Evolutionary conservation across 2,888 invertebrate species (phyloP), one percentile per base, ranked within the genome.

Genomic region (Lithosia quadra): DNA sequence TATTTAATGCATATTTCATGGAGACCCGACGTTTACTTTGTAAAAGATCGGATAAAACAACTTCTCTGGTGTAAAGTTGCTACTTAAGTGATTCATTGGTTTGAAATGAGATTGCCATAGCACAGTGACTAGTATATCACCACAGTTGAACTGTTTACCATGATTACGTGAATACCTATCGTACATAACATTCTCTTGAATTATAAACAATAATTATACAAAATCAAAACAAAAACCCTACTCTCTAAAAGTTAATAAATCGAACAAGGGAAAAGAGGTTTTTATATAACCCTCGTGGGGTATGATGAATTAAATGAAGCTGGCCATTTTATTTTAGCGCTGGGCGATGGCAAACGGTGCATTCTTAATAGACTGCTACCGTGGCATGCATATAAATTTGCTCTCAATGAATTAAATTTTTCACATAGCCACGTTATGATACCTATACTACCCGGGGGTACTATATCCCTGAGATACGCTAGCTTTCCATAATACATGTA

Each of bases 1-100:
- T 93, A 94, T 93, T 93, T 91, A 91, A 94, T 93, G 92, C 92
- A 93, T 93, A 93, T 94, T 94, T 93, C 93, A 94, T 93, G 91
- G 90, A 84, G 82, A 86, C 80, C 87, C 86, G 86, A 86, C 89
- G 86, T 91, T 93, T 92, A 88, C 91, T 91, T 91, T 92, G 90
- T 88, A 91, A 91, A 86, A 90, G 87, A 92, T 91, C 89, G 85
- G 85, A 87, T 87, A 85, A 86, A 91, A 90, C 90, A 90, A 89
- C 87, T 86, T 84, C 83, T 81, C 76, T 85, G 80, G 83, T 85
- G 83, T 87, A 82, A 85, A 78, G 72, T 77, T 80, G 76, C 79
- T 80, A 78, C 77, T 85, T 77, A 74, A 74, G 71, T 70, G 72
- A 64, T 77, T 71, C 68, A 77, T 79, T 73, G 78, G 74, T 69